Percentiles rank a stretch among this genome's conserved stretches.
Conservation (phyloP, 1,140 invertebrate genomes). For the Meloidogyne exigua region DNA sequence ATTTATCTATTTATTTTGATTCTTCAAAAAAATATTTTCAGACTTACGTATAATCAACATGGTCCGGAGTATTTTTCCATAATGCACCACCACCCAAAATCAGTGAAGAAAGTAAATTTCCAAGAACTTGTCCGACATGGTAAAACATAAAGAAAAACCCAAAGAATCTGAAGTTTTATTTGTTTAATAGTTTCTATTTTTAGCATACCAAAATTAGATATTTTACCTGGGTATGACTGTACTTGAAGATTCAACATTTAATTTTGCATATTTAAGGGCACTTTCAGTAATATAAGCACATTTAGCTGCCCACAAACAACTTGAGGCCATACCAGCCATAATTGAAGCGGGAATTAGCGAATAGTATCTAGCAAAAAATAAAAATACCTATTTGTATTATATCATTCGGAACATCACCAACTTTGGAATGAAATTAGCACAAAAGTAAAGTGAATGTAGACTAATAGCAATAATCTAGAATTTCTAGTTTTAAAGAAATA, state of each 20-base stretch:
- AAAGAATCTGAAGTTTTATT: constrained; percentile 72
- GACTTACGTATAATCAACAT: constrained; percentile 45
- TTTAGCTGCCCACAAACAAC: constrained; percentile 93
- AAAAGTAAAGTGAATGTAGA: constrained; percentile 89
- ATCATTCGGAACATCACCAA: constrained; percentile 65
- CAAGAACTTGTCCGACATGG: constrained; percentile 90
- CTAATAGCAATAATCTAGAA: constrained; percentile 64
- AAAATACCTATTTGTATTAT: not conserved
- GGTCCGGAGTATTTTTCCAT: constrained; percentile 24
- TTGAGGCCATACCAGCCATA: constrained; percentile 80
- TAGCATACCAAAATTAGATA: not conserved
- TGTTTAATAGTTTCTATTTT: not conserved
- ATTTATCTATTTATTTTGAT: no score
- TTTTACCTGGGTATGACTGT: constrained; percentile 72
- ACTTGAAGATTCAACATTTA: constrained; percentile 73
- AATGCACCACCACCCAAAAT: constrained; percentile 70
- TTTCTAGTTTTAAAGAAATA: not conserved
- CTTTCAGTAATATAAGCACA: constrained; percentile 90
- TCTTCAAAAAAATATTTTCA: not conserved
- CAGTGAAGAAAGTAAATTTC: constrained; percentile 90
- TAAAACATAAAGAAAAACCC: constrained; percentile 96
- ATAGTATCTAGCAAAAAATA: constrained; percentile 66
- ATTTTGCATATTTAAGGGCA: constrained; percentile 73
- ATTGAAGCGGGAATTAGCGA: constrained; percentile 86
- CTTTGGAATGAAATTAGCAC: constrained; percentile 82